phyloP scores from a whole-genome alignment of 2,888 invertebrate species.

The Drosophila buzzatii region DNA sequence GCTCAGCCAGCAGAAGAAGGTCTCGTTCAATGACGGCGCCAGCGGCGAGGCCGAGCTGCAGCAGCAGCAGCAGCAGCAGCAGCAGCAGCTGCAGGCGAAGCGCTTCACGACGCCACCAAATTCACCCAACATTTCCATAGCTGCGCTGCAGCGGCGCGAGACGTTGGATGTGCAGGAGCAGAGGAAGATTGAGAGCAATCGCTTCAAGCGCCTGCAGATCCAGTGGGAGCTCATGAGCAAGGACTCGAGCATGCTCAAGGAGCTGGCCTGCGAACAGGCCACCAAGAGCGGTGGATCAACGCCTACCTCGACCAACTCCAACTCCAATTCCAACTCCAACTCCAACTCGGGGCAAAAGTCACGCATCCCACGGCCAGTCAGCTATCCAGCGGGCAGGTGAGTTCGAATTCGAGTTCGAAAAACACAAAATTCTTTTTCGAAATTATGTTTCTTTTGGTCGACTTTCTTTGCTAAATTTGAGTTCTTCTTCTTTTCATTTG shows the following conservation, averaged over 20 bases:
- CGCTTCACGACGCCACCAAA: constrained; percentile 89
- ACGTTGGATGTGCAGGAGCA: constrained; percentile 81
- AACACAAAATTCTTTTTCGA: neutral
- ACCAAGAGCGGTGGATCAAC: constrained; percentile 85
- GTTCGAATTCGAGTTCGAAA: constrained; percentile 32
- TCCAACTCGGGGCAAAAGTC: constrained; percentile 81
- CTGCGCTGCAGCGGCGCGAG: constrained; percentile 65
- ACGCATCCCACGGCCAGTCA: constrained; percentile 85
- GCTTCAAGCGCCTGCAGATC: constrained; percentile 85
- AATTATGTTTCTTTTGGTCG: constrained; percentile 1
- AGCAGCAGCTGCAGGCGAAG: constrained; percentile 53
- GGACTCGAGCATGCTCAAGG: constrained; percentile 84
- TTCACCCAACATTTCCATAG: constrained; percentile 90
- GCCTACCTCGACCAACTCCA: constrained; percentile 82
- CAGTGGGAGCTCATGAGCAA: constrained; percentile 86
- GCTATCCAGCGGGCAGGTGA: constrained; percentile 85
- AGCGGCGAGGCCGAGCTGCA: neutral
- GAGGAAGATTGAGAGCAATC: constrained; percentile 85
- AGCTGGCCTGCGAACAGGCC: constrained; percentile 83
- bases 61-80: constrained; percentile 2
- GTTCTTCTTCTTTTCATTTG: constrained; percentile 37
- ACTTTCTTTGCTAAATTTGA: constrained; percentile 38
- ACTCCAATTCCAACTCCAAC: constrained; percentile 57
- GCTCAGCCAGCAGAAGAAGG: constrained; percentile 85
- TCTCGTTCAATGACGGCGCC: constrained; percentile 83